Percentiles rank a stretch among this genome's conserved stretches.
These are phyloP conservation scores for Aspidoscelis tigris DNA, from an alignment of 2,113 vertebrate genomes.

Conservation along the genomic window DNA sequence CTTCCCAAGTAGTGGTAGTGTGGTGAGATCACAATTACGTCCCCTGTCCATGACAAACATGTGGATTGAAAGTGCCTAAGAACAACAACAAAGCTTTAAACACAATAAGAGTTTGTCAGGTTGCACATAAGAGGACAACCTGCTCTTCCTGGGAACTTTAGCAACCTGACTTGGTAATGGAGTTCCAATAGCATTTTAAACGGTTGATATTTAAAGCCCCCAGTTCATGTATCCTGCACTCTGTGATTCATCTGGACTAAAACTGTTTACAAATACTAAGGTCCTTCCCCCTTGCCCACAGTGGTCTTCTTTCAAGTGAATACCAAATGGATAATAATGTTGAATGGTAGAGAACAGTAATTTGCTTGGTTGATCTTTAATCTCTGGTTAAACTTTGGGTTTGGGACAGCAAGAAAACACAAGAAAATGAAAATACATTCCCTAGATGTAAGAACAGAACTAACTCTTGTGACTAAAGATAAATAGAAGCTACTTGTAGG, in stretches of 20 bases:
- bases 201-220: not conserved
- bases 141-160: not conserved
- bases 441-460: not conserved
- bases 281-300: not conserved
- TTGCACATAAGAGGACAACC: not conserved
- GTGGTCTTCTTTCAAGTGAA: not conserved
- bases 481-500: conserved; percentile 3
- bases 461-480: not conserved
- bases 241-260: conserved; percentile 13
- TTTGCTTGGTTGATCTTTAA: conserved; percentile 1
- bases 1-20: too few species aligned
- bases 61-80: conserved; percentile 5
- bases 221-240: not conserved
- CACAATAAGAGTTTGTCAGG: not conserved
- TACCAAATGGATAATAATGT: not conserved
- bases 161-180: not conserved
- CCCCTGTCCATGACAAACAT: not conserved
- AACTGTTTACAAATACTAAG: not conserved
- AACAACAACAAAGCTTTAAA: not conserved
- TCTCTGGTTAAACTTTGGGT: conserved; percentile 25
- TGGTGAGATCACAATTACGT: too few species aligned
- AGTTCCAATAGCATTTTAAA: not conserved
- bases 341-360: conserved; percentile 2
- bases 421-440: not conserved
- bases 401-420: not conserved